A percentile compares a stretch with the other conserved stretches of the same genome.
Evolutionary conservation across 2,113 vertebrate genomes (phyloP).

Genomic region (Cyprinus carpio): DNA sequence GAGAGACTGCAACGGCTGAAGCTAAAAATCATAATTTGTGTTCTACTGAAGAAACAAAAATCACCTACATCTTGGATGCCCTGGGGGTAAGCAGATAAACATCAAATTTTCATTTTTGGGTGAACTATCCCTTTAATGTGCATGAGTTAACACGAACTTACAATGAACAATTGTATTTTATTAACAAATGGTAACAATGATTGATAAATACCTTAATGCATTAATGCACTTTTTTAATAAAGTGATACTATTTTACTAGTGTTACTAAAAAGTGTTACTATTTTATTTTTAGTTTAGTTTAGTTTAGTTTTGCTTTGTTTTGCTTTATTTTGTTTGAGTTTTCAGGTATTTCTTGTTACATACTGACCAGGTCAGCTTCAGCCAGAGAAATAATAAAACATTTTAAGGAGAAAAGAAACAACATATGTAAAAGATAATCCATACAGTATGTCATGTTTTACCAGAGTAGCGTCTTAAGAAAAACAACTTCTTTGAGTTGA

Average conservation of each 20-base stretch:
- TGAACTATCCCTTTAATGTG: too few species aligned
- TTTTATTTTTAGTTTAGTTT: too few species aligned
- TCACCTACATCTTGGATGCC: too few species aligned
- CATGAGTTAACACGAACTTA: neutral
- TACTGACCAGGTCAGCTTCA: neutral
- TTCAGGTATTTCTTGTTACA: neutral
- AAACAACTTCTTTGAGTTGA: conserved; percentile 42
- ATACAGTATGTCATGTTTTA: conserved; percentile 24
- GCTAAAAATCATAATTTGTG: too few species aligned
- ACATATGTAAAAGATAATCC: neutral
- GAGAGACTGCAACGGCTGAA: too few species aligned
- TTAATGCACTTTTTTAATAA: too few species aligned
- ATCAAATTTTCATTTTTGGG: too few species aligned
- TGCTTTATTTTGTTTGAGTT: neutral
- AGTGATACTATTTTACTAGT: too few species aligned
- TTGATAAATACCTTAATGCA: neutral
- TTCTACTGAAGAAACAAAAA: too few species aligned
- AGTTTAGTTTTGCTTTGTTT: neutral
- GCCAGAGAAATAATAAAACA: neutral
- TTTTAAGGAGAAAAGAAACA: neutral
- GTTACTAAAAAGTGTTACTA: too few species aligned
- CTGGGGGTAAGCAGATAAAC: too few species aligned
- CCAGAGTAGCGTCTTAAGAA: conserved; percentile 21
- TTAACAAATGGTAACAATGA: neutral
- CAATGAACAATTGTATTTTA: neutral